Evolutionary conservation across 2,113 vertebrate species (phyloP).

Genomic region (Orientallactaga bullata): DNA sequence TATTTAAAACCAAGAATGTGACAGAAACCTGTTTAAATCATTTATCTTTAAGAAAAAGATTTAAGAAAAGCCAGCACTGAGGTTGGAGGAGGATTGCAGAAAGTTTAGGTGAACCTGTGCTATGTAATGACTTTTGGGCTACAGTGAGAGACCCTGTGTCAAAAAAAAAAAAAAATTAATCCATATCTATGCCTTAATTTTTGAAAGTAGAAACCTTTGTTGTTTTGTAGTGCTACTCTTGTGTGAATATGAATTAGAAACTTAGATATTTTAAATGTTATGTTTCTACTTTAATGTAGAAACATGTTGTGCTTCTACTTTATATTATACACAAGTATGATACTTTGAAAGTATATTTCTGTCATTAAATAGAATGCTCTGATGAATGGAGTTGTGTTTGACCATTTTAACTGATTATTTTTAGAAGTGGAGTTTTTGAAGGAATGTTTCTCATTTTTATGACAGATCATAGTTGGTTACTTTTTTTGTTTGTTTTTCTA

Average conservation of each 20-base stretch:
- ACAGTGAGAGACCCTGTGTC: background rate
- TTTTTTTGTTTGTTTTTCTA: too few species aligned
- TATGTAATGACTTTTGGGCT: background rate
- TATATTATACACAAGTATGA: constrained; percentile 25
- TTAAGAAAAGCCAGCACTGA: background rate
- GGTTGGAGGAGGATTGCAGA: background rate
- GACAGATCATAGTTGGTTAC: background rate
- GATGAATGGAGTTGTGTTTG: background rate
- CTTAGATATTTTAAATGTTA: constrained; percentile 47
- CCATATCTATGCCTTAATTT: constrained; percentile 7
- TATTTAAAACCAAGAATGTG: constrained; percentile 50
- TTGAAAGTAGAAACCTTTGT: constrained; percentile 32
- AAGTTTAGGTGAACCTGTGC: too few species aligned
- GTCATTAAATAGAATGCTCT: constrained; percentile 20
- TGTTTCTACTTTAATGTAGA: too few species aligned
- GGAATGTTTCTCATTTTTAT: background rate
- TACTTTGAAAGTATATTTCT: constrained; percentile 34
- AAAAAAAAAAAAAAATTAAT: background rate
- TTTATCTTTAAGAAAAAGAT: constrained; percentile 34
- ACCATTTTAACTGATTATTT: constrained; percentile 32
- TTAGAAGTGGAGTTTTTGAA: constrained; percentile 54
- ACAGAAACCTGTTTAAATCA: constrained; percentile 20
- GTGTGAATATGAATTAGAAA: background rate
- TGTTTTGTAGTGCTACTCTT: background rate
- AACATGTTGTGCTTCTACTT: constrained; percentile 23